These are phyloP conservation scores for Hipposideros armiger DNA, from an alignment of 2,113 vertebrate genomes.

Conservation along the genomic window DNA sequence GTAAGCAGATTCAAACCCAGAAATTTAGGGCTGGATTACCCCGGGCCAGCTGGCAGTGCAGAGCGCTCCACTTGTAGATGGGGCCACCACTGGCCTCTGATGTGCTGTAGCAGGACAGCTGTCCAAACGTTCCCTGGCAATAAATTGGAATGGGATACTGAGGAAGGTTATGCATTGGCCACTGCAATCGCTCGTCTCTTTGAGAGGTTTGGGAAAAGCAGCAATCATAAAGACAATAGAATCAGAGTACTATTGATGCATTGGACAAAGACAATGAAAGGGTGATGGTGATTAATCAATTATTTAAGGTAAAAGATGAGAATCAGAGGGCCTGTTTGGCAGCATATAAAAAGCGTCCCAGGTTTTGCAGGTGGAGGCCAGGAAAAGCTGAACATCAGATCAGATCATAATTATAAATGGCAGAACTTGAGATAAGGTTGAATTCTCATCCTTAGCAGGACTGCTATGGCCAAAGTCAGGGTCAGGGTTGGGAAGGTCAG, in stretches of 20 bases:
- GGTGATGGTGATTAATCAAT: slow-evolving; percentile 23
- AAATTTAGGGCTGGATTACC: neutral
- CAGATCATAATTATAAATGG: neutral
- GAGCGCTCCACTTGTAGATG: neutral
- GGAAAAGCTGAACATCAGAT: neutral
- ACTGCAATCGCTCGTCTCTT: neutral
- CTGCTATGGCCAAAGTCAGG: neutral
- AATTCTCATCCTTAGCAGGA: neutral
- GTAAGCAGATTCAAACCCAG: neutral
- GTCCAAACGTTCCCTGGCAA: neutral
- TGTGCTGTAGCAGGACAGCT: neutral
- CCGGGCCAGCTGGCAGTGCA: neutral
- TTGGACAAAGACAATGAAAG: slow-evolving; percentile 6
- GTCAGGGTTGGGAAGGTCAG: neutral
- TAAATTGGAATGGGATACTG: neutral
- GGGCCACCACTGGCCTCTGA: neutral
- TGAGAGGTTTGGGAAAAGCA: neutral
- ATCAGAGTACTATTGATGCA: neutral
- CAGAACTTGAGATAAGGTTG: neutral
- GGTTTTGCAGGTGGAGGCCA: neutral
- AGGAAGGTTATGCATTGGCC: neutral
- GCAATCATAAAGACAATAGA: neutral
- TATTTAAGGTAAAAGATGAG: slow-evolving; percentile 47
- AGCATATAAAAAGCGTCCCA: neutral
- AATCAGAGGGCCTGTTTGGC: slow-evolving; percentile 14